phyloP scores from a whole-genome alignment of 2,797 vertebrate genomes.

The Melanotaenia trifasciata region DNA sequence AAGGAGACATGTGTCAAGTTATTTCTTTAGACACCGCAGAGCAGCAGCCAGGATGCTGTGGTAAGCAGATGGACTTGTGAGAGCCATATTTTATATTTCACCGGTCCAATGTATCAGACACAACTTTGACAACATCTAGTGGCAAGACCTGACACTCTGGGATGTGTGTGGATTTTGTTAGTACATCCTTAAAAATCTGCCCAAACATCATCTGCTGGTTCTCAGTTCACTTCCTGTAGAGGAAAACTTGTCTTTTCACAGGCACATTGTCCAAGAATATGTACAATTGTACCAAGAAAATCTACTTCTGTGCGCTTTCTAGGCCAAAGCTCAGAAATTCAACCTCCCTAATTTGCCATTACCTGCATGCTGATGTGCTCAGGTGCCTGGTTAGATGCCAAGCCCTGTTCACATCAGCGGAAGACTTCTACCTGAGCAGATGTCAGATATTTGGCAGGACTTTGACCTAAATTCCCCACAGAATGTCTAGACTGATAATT shows the following conservation, averaged over 20 bases:
- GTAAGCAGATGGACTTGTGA: slow-evolving; percentile 63
- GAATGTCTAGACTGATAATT: slow-evolving; percentile 23
- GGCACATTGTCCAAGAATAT: neutral
- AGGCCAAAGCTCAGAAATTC: slow-evolving; percentile 1
- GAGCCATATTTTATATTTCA: slow-evolving; percentile 56
- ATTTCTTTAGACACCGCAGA: slow-evolving; percentile 47
- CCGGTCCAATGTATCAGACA: slow-evolving; percentile 23
- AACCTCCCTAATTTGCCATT: slow-evolving; percentile 30
- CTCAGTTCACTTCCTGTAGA: slow-evolving; percentile 11
- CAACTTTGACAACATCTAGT: slow-evolving; percentile 19
- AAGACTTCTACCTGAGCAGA: slow-evolving; percentile 42
- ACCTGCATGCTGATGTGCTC: slow-evolving; percentile 32
- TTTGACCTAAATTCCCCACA: slow-evolving; percentile 31
- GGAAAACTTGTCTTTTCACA: neutral
- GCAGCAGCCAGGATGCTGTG: slow-evolving; percentile 33
- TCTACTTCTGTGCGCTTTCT: slow-evolving; percentile 3
- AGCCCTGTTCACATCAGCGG: slow-evolving; percentile 34
- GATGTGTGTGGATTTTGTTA: slow-evolving; percentile 22
- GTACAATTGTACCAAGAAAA: neutral
- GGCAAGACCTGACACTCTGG: slow-evolving; percentile 25
- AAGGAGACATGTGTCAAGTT: slow-evolving; percentile 46
- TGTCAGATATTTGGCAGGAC: slow-evolving; percentile 53
- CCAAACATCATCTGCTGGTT: neutral
- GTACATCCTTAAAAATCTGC: slow-evolving; percentile 2
- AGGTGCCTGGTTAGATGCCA: slow-evolving; percentile 57